Percentiles rank a stretch among this genome's conserved stretches.
Conservation (phyloP, 2,113 vertebrate genomes). For the Peromyscus maniculatus region DNA sequence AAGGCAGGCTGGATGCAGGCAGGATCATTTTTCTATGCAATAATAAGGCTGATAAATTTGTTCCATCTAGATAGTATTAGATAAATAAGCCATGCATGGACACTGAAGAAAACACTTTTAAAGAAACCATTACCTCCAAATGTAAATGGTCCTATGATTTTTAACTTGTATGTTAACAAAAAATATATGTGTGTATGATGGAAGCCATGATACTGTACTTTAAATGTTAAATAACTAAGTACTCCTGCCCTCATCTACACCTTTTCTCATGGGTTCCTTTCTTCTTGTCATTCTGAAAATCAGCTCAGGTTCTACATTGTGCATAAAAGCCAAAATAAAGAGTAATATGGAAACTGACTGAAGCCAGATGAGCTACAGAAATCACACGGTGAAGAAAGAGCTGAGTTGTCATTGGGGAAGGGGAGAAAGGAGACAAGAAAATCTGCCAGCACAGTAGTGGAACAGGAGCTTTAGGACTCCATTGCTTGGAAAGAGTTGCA, state of each 20-base stretch:
- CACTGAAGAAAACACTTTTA: not conserved
- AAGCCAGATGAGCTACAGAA: not conserved
- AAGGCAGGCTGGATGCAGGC: too few relatives aligned
- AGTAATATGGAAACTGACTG: not conserved
- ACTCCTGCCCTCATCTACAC: not conserved
- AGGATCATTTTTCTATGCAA: not conserved
- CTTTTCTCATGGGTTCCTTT: not conserved
- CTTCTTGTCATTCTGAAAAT: not conserved
- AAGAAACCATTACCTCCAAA: not conserved
- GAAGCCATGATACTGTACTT: not conserved
- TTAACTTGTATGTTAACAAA: not conserved
- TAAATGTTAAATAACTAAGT: not conserved
- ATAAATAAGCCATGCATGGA: not conserved
- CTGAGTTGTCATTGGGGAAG: not conserved
- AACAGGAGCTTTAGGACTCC: not conserved
- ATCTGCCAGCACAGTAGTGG: not conserved
- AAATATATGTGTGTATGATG: not conserved
- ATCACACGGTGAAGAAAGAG: not conserved
- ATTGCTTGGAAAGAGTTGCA: accelerated
- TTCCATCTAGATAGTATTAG: not conserved
- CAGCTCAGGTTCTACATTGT: not conserved
- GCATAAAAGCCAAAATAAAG: not conserved
- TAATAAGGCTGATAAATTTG: not conserved
- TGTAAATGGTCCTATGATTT: not conserved
- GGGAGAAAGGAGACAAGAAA: not conserved